Evolutionary conservation across 1,140 invertebrate genomes (phyloP).

Genomic region (Drosophila mojavensis): DNA sequence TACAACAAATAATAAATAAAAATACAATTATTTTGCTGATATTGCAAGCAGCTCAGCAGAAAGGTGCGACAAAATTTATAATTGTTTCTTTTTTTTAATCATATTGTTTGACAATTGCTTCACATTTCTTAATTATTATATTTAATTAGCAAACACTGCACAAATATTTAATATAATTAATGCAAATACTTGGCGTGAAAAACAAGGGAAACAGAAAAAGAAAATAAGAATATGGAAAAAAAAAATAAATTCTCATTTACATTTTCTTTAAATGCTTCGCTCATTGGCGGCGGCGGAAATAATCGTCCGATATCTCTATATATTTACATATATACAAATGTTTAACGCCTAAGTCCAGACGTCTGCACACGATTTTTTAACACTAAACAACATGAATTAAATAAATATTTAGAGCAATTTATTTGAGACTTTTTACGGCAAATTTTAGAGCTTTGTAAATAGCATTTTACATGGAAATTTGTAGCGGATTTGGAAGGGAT

Average conservation of each 20-base stretch:
- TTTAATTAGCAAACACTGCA: constrained; percentile 26
- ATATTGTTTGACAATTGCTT: not conserved
- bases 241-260: not conserved
- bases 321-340: constrained; percentile 48
- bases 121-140: too few relatives aligned
- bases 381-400: constrained; percentile 22
- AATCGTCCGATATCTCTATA: constrained; percentile 57
- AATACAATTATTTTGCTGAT: constrained; percentile 38
- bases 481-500: too few relatives aligned
- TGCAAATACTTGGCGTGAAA: constrained; percentile 26
- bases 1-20: constrained; percentile 38
- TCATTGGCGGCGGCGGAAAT: constrained; percentile 64
- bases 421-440: too few relatives aligned
- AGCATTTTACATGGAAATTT: too few relatives aligned
- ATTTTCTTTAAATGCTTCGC: constrained; percentile 28
- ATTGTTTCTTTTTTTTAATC: constrained; percentile 6
- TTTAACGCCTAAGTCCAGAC: constrained; percentile 10
- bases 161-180: constrained; percentile 27
- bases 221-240: too few relatives aligned
- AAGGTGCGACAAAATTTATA: constrained; percentile 61
- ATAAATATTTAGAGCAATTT: not conserved
- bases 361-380: constrained; percentile 22
- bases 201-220: not conserved
- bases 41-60: constrained; percentile 45
- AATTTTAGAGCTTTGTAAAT: too few relatives aligned